Conservation (phyloP, 2,888 invertebrate genomes). For the Drosophila maculinotata region DNA sequence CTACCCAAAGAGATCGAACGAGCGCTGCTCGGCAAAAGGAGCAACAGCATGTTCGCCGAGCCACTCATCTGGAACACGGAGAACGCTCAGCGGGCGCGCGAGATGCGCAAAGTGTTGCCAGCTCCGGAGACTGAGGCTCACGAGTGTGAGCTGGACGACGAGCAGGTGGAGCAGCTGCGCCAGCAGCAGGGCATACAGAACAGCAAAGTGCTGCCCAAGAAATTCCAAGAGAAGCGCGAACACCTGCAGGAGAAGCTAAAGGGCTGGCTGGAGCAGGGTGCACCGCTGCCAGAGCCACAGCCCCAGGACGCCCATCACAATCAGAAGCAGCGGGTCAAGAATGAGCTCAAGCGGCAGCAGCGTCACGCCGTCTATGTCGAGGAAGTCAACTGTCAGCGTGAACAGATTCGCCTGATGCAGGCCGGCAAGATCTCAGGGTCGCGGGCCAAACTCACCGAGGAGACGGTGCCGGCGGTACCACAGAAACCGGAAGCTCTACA, state of each 20-base stretch:
- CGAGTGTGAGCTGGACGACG: constrained; percentile 2
- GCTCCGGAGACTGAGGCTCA: not conserved
- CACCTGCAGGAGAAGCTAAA: constrained; percentile 22
- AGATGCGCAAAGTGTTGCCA: constrained; percentile 1
- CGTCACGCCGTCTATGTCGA: constrained; percentile 4
- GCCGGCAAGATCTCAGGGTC: no score
- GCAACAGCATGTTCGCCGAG: no score
- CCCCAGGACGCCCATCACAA: not conserved
- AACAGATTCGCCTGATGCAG: no score
- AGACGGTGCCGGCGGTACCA: not conserved
- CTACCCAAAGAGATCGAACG: no score
- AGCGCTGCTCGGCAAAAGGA: no score
- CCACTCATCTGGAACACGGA: constrained; percentile 24
- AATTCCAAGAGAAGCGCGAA: constrained; percentile 28
- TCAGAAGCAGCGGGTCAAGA: not conserved
- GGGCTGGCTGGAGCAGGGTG: constrained; percentile 30
- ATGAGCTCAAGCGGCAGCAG: not conserved
- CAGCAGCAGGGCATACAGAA: constrained; percentile 30
- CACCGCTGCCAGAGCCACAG: constrained; percentile 13
- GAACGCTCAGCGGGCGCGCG: constrained; percentile 24
- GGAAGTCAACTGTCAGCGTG: not conserved
- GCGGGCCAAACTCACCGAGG: not conserved
- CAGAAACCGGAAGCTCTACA: not conserved
- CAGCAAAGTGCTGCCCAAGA: constrained; percentile 18
- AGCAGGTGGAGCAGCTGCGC: constrained; percentile 34